Evolutionary conservation across 2,888 invertebrate species (phyloP).

Genomic region (Tetheella fluctuosa): DNA sequence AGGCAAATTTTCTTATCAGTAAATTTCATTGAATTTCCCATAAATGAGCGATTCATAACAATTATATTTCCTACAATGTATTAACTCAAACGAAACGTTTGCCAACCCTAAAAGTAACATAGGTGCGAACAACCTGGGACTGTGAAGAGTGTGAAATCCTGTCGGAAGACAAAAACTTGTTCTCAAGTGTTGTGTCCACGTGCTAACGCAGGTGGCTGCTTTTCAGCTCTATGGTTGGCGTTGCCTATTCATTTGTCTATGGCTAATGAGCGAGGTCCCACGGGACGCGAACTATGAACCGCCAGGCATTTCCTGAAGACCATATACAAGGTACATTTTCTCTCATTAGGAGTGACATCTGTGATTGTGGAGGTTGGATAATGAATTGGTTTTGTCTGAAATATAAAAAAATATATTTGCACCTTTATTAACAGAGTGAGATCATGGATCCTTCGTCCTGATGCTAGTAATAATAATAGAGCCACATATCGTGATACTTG

Average conservation of each 20-base stretch:
- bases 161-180: slow-evolving; percentile 55
- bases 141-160: slow-evolving; percentile 62
- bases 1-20: too few species aligned
- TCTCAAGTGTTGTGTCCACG: slow-evolving; percentile 53
- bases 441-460: too few species aligned
- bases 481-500: too few species aligned
- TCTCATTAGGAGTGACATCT: slow-evolving; percentile 58
- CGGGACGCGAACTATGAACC: slow-evolving; percentile 68
- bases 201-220: slow-evolving; percentile 51
- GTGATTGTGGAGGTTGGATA: slow-evolving; percentile 32
- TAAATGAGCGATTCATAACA: too few species aligned
- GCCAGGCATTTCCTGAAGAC: slow-evolving; percentile 62
- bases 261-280: slow-evolving; percentile 62
- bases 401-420: too few species aligned
- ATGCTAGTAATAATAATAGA: too few species aligned
- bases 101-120: slow-evolving; percentile 7
- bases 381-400: slow-evolving; percentile 17
- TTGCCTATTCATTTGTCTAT: slow-evolving; percentile 28
- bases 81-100: not conserved
- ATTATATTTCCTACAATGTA: not conserved
- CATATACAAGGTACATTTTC: slow-evolving; percentile 18
- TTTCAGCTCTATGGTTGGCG: slow-evolving; percentile 11
- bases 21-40: too few species aligned
- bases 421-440: too few species aligned
- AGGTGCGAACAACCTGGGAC: slow-evolving; percentile 47